These are phyloP conservation scores for Monoplex corrugatus DNA, from an alignment of 2,888 invertebrate species.

Conservation along the genomic window DNA sequence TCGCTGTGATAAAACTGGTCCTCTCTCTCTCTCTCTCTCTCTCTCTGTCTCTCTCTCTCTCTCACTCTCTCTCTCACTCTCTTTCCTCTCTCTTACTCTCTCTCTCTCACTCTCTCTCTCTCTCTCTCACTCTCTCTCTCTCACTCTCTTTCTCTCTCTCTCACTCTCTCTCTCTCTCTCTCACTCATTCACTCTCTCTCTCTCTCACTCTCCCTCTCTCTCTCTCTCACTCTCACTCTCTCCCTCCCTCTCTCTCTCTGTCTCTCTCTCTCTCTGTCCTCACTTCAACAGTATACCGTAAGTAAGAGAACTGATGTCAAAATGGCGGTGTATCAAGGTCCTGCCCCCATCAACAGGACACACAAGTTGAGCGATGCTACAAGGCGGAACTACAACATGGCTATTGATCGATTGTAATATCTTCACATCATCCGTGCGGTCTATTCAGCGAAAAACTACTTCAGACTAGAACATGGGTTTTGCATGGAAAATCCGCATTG, in stretches of 20 bases:
- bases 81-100: not conserved
- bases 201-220: not conserved
- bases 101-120: not conserved
- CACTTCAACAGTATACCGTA: too few species aligned
- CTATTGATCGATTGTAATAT: too few species aligned
- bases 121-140: not conserved
- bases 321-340: too few species aligned
- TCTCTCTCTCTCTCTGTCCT: not conserved
- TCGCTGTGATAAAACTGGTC: too few species aligned
- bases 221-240: conserved; percentile 2
- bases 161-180: not conserved
- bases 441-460: too few species aligned
- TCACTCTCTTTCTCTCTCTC: not conserved
- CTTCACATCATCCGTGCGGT: too few species aligned
- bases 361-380: too few species aligned
- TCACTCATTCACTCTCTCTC: not conserved
- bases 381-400: too few species aligned
- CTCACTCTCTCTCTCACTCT: not conserved
- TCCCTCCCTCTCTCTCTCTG: conserved; percentile 20
- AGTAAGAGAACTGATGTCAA: too few species aligned
- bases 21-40: not conserved
- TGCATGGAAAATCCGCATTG: too few species aligned
- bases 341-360: too few species aligned
- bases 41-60: not conserved
- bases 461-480: too few species aligned